Evolutionary conservation across 2,888 invertebrate genomes (phyloP).

Genomic region (Brenthis ino): DNA sequence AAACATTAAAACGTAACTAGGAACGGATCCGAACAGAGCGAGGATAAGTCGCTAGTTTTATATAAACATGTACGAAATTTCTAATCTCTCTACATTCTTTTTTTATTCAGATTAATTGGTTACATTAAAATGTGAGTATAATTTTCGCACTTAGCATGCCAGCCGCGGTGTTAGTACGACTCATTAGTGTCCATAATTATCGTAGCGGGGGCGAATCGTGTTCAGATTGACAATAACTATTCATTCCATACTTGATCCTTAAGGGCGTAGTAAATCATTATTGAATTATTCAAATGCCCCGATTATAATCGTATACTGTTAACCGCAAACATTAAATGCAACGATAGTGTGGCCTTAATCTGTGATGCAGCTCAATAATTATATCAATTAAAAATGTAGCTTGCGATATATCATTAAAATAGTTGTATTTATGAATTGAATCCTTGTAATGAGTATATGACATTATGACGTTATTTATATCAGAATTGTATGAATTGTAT

Average conservation of each 20-base stretch:
- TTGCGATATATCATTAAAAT: constrained; percentile 9
- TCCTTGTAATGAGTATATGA: constrained; percentile 2
- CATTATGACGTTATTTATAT: constrained; percentile 4
- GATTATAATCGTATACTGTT: constrained; percentile 35
- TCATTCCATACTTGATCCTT: constrained; percentile 53
- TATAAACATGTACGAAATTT: neutral
- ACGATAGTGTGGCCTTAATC: constrained; percentile 27
- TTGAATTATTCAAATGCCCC: constrained; percentile 56
- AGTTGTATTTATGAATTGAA: constrained; percentile 4
- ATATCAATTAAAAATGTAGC: constrained; percentile 28
- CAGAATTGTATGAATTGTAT: too few relatives aligned
- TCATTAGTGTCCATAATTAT: constrained; percentile 73
- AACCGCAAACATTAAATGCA: constrained; percentile 31
- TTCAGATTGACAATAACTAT: constrained; percentile 53
- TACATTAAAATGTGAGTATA: constrained; percentile 31
- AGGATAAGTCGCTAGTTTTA: too few relatives aligned
- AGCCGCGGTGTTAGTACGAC: constrained; percentile 53
- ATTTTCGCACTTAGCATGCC: constrained; percentile 59
- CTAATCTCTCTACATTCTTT: constrained; percentile 24
- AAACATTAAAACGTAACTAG: too few relatives aligned
- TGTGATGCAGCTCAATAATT: constrained; percentile 26
- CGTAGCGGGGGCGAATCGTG: constrained; percentile 63
- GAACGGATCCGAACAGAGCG: too few relatives aligned
- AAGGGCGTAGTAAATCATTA: constrained; percentile 53
- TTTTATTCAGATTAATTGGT: constrained; percentile 54